Evolutionary conservation across 2,797 vertebrate genomes (phyloP), one percentile per base, ranked within the genome.

Genomic region (Hoplostethus atlanticus): DNA sequence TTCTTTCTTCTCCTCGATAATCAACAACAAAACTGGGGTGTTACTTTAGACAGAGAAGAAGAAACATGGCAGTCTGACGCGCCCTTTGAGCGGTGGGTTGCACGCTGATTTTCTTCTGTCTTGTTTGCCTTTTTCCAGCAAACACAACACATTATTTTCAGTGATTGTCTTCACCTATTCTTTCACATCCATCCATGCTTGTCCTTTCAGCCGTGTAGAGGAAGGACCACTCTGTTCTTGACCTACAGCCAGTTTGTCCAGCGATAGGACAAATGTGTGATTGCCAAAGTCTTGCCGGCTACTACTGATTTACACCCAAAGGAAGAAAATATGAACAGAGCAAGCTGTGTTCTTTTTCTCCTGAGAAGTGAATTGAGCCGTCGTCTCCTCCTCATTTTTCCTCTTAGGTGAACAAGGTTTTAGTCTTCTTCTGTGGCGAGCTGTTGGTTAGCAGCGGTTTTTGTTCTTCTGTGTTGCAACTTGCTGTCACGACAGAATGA

Each of bases 1-100:
- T 76, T 71, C 57, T 73, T 81, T 75, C 57, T 76, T 81, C 44
- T 76, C 31, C 50, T 86, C 17, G 69, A 76, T 83, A 84, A 89
- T 83, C 61, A 79, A 53, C 46, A 5, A 21, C 21, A 21, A 21
- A 21, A 40, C 21, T 46, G 11, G 51, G 30, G 15, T 4, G 53
- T 15, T 42, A 34, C 13, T 12, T 16, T 6, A 6, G 1, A 3
- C 7, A 3, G 59, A 61, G 51, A 34, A 34, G 6, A 34, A 34
- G 31, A 34, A 34, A 4, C 6, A 6, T 34, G 34, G 21, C 21
- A 21, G 21, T 21, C 21, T 21, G 21, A 21, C 21, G 21, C 21
- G 21, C 1, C 21, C 21, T 21, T 21, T 21, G 21, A 21, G 34
- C 6, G 34, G 34, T 34, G 34, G n/a, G n/a, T 25, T 8, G 50